Base-by-base conservation (phyloP, 2,113 vertebrate species). In the Odocoileus hemionus region DNA sequence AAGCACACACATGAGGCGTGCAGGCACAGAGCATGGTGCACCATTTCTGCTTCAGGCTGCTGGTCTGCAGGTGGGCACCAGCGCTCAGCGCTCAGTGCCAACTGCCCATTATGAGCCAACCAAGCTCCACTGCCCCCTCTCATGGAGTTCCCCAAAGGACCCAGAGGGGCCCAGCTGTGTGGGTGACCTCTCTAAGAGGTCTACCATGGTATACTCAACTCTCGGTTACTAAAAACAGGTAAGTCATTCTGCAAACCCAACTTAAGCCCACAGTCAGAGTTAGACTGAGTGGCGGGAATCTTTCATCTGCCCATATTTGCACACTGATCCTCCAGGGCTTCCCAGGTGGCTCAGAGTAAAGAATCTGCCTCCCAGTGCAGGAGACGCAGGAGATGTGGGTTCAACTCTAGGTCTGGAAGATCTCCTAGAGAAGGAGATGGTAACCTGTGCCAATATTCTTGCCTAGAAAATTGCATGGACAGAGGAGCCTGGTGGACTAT, bases 1-100 rank as follows among this genome's bases (percentile, higher is more conserved):
- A 98, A 98, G 98, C 95, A 98, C 86, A 76, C 94, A 21, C 28
- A 1, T 78, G 96, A 98, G 88, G 79, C 91, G 5, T 15, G 23
- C 43, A 64, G 64, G 43, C 55, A 43, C 61, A 89, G 97, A 98
- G 96, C 64, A 4, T 76, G 83, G 92, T 91, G 60, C 64, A 61
- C 67, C 15, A 47, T 78, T 97, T 95, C 84, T 86, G 95, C 70
- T 21, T 97, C 39, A 30, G 30, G 54, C 67, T 95, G 15, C 80
- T 96, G 7, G 0, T 86, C 93, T 89, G 86, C 57, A 92, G 93
- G 61, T 54, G 67, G 61, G 85, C 79, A 89, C 16, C 23, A 5
- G 8, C 0, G 1, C 13, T 36, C 43, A 23, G 11, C 14, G n/a
- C 26, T 67, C 26, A 13, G 30, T 1, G 21, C 25, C 45, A 70